Conservation (phyloP, 2,888 invertebrate genomes). For the Carpatolechia fugitivella region DNA sequence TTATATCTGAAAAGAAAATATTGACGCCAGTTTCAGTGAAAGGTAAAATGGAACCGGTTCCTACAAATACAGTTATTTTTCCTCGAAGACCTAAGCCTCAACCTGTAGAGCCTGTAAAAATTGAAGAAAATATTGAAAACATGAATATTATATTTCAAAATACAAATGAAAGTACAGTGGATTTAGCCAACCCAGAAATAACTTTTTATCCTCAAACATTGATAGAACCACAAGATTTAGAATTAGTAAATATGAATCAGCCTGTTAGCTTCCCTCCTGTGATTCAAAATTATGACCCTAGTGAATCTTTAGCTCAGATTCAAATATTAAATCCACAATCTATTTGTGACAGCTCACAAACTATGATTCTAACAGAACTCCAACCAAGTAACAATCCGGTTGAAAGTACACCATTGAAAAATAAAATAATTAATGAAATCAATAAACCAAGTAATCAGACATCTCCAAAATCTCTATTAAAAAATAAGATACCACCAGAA, state of each 20-base stretch:
- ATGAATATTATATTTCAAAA: neutral
- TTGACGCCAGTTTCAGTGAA: constrained; percentile 38
- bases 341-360: neutral
- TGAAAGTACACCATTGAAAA: neutral
- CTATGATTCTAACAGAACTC: too few species aligned
- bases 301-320: neutral
- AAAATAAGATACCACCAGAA: constrained; percentile 50
- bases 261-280: too few species aligned
- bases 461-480: constrained; percentile 22
- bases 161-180: neutral
- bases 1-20: constrained; percentile 59
- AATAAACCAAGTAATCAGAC: constrained; percentile 13
- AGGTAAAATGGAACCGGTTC: constrained; percentile 45
- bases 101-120: neutral
- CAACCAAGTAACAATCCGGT: neutral
- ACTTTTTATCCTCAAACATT: neutral
- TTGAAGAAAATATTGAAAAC: neutral
- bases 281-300: neutral
- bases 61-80: constrained; percentile 44
- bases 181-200: neutral
- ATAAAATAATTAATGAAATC: constrained; percentile 16
- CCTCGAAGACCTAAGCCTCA: constrained; percentile 29
- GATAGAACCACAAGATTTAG: neutral
- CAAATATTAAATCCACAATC: neutral
- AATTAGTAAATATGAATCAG: neutral